Conservation (phyloP, 2,888 invertebrate species). For the Timema cristinae region DNA sequence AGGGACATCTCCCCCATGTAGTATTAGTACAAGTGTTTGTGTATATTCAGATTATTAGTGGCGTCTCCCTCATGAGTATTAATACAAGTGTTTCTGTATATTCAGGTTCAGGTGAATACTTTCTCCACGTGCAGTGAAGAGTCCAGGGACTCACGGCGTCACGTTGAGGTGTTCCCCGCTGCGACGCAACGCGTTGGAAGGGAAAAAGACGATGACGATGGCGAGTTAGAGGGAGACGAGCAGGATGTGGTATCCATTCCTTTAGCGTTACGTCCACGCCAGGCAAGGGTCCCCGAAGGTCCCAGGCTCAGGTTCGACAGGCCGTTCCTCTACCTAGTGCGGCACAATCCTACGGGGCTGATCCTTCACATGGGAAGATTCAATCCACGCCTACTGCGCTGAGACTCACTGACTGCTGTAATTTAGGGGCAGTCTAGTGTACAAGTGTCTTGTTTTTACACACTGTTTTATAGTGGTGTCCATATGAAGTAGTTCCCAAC, state of each 20-base stretch:
- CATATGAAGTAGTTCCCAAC: no score
- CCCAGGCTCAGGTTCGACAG: constrained; percentile 78
- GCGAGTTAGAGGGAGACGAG: constrained; percentile 40
- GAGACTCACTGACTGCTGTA: neutral
- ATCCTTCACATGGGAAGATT: constrained; percentile 84
- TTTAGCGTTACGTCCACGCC: constrained; percentile 64
- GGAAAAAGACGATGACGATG: neutral
- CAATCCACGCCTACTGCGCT: constrained; percentile 71
- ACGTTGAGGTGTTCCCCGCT: constrained; percentile 45
- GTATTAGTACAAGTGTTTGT: no score
- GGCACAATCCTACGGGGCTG: constrained; percentile 89
- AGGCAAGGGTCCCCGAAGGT: constrained; percentile 58
- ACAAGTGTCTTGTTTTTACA: no score
- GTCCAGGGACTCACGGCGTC: constrained; percentile 68
- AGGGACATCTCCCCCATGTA: no score
- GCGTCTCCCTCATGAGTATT: no score
- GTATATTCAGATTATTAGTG: neutral
- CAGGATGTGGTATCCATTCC: constrained; percentile 55
- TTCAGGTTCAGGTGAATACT: constrained; percentile 51
- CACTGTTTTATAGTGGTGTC: no score
- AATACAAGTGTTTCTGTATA: no score
- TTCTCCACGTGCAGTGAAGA: constrained; percentile 78
- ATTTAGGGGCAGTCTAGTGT: no score
- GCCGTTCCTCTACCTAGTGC: constrained; percentile 82
- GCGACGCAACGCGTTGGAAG: constrained; percentile 17